Percentiles rank a stretch among this genome's conserved stretches.
Evolutionary conservation across 2,888 invertebrate genomes (phyloP).

Genomic region (Sussaba pulchella): DNA sequence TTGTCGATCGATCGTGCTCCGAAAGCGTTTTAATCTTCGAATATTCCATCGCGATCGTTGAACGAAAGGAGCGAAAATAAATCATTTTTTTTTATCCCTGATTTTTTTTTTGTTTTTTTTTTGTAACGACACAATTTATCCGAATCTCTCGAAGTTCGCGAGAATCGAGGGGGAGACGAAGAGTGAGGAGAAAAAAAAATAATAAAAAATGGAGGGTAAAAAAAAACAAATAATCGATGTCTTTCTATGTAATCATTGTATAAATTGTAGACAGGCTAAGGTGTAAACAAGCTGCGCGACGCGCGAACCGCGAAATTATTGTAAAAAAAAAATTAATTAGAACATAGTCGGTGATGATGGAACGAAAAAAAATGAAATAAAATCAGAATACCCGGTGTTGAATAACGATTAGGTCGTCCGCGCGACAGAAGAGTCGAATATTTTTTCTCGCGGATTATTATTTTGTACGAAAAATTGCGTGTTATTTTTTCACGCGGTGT

Average conservation of each 20-base stretch:
- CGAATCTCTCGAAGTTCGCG: conserved; percentile 18
- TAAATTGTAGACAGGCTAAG: conserved; percentile 72
- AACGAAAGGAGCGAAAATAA: not conserved
- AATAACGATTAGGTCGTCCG: conserved; percentile 29
- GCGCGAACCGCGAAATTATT: conserved; percentile 42
- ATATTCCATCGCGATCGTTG: conserved; percentile 9
- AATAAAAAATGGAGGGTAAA: conserved; percentile 26
- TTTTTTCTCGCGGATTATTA: conserved; percentile 31
- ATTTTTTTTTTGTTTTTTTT: conserved; percentile 27
- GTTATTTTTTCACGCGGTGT: no score
- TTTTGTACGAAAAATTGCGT: not conserved
- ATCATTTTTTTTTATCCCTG: conserved; percentile 18
- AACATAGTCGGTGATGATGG: conserved; percentile 42
- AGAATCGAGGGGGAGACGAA: not conserved
- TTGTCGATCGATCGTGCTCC: conserved; percentile 42
- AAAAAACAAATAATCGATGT: conserved; percentile 48
- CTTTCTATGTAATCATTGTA: conserved; percentile 71
- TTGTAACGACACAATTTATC: conserved; percentile 7
- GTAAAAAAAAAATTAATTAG: conserved; percentile 58
- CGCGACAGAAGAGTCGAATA: conserved; percentile 24
- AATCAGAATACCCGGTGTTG: not conserved
- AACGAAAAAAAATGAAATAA: not conserved
- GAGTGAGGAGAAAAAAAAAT: conserved; percentile 24
- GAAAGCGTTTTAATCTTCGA: not conserved
- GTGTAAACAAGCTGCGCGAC: conserved; percentile 59